Evolutionary conservation across 2,113 vertebrate species (phyloP), one percentile per base, ranked within the genome.

Genomic region (Pituophis catenifer): DNA sequence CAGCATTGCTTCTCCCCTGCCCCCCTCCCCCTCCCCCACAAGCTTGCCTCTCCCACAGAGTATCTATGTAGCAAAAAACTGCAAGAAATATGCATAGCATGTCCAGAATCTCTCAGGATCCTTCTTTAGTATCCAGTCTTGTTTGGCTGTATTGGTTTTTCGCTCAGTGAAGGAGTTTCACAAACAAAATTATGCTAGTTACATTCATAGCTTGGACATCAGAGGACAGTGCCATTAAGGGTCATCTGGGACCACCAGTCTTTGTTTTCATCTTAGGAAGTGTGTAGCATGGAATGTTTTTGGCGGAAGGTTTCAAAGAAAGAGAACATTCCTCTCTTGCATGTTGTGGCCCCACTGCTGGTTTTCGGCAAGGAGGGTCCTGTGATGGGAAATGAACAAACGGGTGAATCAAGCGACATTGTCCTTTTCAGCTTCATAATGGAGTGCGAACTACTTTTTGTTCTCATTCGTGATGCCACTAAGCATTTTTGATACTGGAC

Each of bases 401-500:
- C 92, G 12, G 97, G 95, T n/a, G 97, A 96, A 57, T 99, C 98
- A 96, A 98, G 97, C 6, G 98, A 98, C 95, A 98, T 97, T 89
- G 98, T 98, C 57, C 98, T 97, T 96, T 97, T 98, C 92, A 98
- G 97, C 95, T 98, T 98, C 70, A 98, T 96, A 4, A 97, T 95
- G 65, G 97, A 96, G 24, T 97, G 97, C 65, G 98, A 95, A 33
- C 88, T 86, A 65, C 92, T 97, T 96, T 98, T 99, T 44, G 97
- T 94, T 96, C 97, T 98, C 3, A 97, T 94, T 23, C 97, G 98
- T 44, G 99, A 98, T 29, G 99, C 98, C 94, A 99, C 98, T 95
- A 99, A 98, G 96, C 99, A 99, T 96, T 98, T 99, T 97, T 99
- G 99, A 94, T 99, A 99, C 96, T 99, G 99, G 86, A 99, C 98